A percentile compares a stretch with the other conserved stretches of the same genome.
Evolutionary conservation across 2,797 vertebrate species (phyloP).

Genomic region (Squalus acanthias): DNA sequence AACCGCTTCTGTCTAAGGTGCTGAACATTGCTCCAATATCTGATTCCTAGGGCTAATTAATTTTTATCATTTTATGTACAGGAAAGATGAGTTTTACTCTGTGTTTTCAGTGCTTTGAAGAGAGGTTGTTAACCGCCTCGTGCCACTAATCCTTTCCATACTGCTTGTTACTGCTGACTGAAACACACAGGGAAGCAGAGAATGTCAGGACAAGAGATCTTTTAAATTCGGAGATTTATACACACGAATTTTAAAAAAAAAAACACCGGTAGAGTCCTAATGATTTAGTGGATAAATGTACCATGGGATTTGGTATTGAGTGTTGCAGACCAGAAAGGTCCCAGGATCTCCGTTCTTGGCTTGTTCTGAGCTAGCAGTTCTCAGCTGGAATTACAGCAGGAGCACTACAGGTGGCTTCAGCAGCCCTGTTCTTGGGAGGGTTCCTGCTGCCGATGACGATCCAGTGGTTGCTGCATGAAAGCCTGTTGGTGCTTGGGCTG

Average conservation of each 20-base stretch:
- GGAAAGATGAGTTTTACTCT: background rate
- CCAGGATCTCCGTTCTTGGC: background rate
- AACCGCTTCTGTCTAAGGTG: background rate
- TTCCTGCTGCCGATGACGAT: background rate
- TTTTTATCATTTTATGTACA: background rate
- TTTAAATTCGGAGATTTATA: background rate
- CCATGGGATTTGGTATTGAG: background rate
- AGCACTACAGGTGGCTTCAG: background rate
- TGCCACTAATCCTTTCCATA: background rate
- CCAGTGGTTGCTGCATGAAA: background rate
- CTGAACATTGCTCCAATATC: background rate
- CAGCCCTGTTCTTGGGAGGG: background rate
- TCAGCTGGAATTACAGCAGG: background rate
- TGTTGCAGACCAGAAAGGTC: background rate
- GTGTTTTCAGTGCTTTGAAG: background rate
- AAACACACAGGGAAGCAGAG: background rate
- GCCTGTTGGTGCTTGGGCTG: background rate
- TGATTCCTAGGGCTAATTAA: background rate
- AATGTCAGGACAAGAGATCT: background rate
- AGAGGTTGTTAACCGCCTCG: background rate
- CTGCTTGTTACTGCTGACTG: background rate
- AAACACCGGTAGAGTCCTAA: background rate
- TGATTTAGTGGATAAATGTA: background rate
- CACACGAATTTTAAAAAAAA: background rate
- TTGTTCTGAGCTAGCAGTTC: background rate